phyloP scores from a whole-genome alignment of 2,113 vertebrate genomes.

The Thermophis baileyi region DNA sequence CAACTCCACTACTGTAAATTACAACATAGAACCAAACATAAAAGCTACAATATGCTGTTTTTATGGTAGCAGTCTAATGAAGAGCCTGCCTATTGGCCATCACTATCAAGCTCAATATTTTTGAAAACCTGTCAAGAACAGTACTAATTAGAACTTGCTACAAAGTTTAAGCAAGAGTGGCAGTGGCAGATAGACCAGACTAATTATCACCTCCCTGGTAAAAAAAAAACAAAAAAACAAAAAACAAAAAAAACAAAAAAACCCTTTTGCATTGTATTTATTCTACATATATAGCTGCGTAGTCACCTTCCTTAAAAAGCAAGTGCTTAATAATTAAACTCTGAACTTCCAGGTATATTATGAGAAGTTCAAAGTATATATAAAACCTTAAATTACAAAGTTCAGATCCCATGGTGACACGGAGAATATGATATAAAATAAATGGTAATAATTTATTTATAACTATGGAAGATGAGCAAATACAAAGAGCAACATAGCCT shows the following conservation, averaged over 20 bases:
- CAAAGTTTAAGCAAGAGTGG: neutral
- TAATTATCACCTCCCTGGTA: neutral
- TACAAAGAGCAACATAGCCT: neutral
- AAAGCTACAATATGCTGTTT: neutral
- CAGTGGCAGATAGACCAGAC: neutral
- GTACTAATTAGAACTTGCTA: neutral
- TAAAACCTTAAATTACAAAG: neutral
- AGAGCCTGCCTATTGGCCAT: neutral
- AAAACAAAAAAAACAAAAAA: neutral
- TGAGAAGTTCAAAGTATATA: neutral
- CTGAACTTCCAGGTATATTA: neutral
- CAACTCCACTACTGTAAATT: neutral
- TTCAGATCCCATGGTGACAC: neutral
- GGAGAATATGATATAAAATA: neutral
- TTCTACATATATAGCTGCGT: neutral
- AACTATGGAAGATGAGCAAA: neutral
- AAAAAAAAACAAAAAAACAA: too few relatives aligned
- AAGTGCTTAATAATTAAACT: neutral
- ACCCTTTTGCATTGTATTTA: neutral
- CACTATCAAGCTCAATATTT: neutral
- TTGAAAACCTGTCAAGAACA: neutral
- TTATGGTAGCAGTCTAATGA: neutral
- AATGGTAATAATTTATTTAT: neutral
- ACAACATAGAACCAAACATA: neutral
- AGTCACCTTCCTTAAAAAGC: neutral